Evolutionary conservation across 2,113 vertebrate genomes (phyloP).

Genomic region (Synodontis membranacea): DNA sequence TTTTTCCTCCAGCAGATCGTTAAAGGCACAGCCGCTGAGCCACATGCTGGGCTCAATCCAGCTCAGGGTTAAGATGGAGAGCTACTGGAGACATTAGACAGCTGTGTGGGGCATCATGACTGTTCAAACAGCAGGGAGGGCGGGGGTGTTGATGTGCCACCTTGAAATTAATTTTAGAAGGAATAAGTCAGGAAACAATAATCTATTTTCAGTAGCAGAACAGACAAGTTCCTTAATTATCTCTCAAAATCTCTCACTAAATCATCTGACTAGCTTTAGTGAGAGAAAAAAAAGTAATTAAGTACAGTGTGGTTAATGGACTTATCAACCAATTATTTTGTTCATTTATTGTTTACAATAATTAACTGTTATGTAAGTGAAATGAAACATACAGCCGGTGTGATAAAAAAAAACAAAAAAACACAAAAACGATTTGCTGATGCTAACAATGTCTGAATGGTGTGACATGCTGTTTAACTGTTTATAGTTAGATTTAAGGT

Average conservation of each 20-base stretch:
- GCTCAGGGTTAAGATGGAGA: conserved; percentile 17
- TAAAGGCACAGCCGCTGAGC: conserved; percentile 15
- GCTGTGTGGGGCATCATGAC: conserved; percentile 3
- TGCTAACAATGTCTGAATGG: background rate
- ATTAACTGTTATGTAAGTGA: background rate
- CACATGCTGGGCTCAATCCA: conserved; percentile 7
- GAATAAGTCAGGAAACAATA: background rate
- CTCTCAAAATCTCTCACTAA: background rate
- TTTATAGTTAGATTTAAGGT: background rate
- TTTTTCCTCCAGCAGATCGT: background rate
- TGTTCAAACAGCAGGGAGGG: background rate
- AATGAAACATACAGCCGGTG: background rate
- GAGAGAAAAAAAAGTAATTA: background rate
- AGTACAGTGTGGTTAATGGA: background rate
- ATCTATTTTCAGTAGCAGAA: background rate
- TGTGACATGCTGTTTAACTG: background rate
- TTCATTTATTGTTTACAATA: background rate
- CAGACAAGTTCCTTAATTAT: background rate
- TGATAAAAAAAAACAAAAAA: too few species aligned
- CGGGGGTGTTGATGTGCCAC: background rate
- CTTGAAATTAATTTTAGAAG: conserved; percentile 18
- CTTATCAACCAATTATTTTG: background rate
- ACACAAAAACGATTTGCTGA: background rate
- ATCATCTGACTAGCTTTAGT: background rate
- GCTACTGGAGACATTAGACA: conserved; percentile 20